Evolutionary conservation across 2,888 invertebrate genomes (phyloP).

Genomic region (Halocaridina rubra): DNA sequence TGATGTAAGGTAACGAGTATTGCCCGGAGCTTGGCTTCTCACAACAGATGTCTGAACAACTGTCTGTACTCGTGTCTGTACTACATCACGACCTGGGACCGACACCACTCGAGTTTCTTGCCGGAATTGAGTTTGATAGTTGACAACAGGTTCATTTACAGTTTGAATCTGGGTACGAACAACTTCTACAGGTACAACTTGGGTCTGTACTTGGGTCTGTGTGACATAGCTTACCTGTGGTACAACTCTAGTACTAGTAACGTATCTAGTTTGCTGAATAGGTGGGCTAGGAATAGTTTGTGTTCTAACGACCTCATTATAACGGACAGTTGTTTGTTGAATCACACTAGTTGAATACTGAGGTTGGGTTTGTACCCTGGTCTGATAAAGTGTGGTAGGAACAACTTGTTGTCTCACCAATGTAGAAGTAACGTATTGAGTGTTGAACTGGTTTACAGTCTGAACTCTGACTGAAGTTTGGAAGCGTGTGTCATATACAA

Average conservation of each 20-base stretch:
- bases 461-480: conserved; percentile 38
- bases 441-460: conserved; percentile 26
- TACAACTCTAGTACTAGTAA: conserved; percentile 50
- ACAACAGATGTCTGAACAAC: conserved; percentile 47
- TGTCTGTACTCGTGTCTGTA: conserved; percentile 52
- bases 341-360: conserved; percentile 51
- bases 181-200: conserved; percentile 54
- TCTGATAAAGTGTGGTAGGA: conserved; percentile 41
- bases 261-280: conserved; percentile 16
- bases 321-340: conserved; percentile 40
- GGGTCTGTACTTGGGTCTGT: conserved; percentile 49
- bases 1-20: conserved; percentile 25
- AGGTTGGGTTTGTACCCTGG: conserved; percentile 38
- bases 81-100: conserved; percentile 39
- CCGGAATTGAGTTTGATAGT: conserved; percentile 36
- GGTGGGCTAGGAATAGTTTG: conserved; percentile 46
- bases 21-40: conserved; percentile 25
- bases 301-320: conserved; percentile 34
- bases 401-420: conserved; percentile 31
- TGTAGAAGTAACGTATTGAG: conserved; percentile 41
- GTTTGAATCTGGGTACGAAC: conserved; percentile 45
- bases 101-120: conserved; percentile 39
- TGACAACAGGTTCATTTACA: conserved; percentile 23
- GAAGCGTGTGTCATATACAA: conserved; percentile 35
- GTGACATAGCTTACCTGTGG: conserved; percentile 57